Evolutionary conservation across 2,113 vertebrate genomes (phyloP).

Genomic region (Nasalis larvatus): DNA sequence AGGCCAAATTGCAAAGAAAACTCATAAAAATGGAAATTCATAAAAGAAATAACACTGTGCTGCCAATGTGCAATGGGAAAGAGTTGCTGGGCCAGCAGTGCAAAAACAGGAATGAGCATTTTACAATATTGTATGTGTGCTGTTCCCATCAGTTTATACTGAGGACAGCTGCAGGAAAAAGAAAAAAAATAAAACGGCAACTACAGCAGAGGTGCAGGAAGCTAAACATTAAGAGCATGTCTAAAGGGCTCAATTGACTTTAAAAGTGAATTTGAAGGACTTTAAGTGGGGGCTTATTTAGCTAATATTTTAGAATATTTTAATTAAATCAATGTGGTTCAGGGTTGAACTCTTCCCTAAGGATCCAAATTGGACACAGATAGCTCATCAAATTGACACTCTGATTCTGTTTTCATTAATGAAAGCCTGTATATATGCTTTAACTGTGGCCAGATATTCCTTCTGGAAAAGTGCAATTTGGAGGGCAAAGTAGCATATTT

Average conservation of each 20-base stretch:
- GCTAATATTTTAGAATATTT: constrained; percentile 57
- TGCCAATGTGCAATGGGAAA: constrained; percentile 52
- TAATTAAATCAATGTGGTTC: constrained; percentile 59
- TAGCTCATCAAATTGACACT: constrained; percentile 58
- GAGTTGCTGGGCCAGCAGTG: constrained; percentile 73
- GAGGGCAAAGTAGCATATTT: constrained; percentile 46
- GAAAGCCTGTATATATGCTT: constrained; percentile 45
- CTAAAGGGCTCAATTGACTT: constrained; percentile 61
- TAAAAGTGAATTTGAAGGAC: constrained; percentile 59
- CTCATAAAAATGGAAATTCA: constrained; percentile 78
- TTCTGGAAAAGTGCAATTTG: constrained; percentile 59
- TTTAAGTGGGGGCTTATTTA: constrained; percentile 51
- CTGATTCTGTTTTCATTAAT: constrained; percentile 55
- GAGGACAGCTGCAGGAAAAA: constrained; percentile 18
- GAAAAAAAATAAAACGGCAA: constrained; percentile 13
- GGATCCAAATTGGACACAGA: constrained; percentile 57
- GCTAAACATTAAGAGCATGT: constrained; percentile 53
- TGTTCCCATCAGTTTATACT: constrained; percentile 70
- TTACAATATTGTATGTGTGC: constrained; percentile 71
- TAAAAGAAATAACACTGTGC: constrained; percentile 69
- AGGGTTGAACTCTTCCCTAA: constrained; percentile 49
- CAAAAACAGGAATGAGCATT: constrained; percentile 63
- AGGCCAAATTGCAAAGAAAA: constrained; percentile 70
- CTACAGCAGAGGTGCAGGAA: constrained; percentile 59
- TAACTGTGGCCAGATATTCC: constrained; percentile 41